Evolutionary conservation across 2,888 invertebrate genomes (phyloP).

Genomic region (Chloroclystis v-ata): DNA sequence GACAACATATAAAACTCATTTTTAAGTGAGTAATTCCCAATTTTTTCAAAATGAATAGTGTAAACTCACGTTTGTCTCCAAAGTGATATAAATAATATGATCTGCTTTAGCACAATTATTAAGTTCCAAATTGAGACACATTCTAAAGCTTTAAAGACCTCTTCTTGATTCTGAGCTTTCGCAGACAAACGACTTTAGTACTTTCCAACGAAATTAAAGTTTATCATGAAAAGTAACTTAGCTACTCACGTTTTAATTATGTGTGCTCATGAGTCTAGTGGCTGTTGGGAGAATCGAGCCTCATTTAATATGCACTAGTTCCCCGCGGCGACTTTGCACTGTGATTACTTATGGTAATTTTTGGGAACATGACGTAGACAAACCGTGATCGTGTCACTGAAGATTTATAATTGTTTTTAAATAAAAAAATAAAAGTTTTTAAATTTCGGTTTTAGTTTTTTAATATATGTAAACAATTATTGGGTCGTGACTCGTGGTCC

Average conservation of each 20-base stretch:
- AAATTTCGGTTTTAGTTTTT: no score
- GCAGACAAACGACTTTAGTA: slow-evolving; percentile 3
- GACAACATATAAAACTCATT: no score
- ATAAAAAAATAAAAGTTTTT: no score
- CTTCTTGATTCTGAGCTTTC: background rate
- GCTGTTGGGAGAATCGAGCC: slow-evolving; percentile 18
- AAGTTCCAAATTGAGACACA: no score
- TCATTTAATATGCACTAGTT: slow-evolving; percentile 23
- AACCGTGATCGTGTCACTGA: background rate
- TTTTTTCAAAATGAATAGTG: no score
- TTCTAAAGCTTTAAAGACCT: background rate
- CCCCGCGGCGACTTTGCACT: slow-evolving; percentile 9
- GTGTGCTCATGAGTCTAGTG: slow-evolving; percentile 25
- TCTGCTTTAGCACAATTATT: no score
- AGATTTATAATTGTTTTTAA: background rate
- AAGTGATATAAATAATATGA: no score
- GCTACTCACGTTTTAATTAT: slow-evolving; percentile 26
- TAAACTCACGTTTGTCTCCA: no score
- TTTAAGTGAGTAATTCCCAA: no score
- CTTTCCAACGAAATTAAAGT: slow-evolving; percentile 27
- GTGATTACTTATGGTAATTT: slow-evolving; percentile 4
- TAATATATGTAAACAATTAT: no score
- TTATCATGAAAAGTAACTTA: slow-evolving; percentile 25
- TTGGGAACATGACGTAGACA: background rate
- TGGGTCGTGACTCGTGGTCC: no score